Base-by-base conservation (phyloP, 2,113 vertebrate genomes). In the Hyperopisus bebe region DNA sequence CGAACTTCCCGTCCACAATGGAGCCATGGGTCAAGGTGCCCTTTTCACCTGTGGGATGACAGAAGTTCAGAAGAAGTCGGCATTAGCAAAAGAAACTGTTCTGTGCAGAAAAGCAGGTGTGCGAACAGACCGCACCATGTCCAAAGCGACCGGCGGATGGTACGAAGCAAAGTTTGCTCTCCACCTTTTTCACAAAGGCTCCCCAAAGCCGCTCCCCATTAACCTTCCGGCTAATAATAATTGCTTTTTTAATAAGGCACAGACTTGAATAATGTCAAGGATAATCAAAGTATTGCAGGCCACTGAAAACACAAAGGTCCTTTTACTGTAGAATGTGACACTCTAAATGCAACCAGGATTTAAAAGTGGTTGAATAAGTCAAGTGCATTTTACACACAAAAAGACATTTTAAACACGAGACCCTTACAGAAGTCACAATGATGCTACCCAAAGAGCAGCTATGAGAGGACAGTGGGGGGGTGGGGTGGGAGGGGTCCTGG, bases 11-110 rank as follows among this genome's bases (percentile, higher is more conserved):
- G 89, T 98, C 96, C 89, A 97, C 91, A 91, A 99, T 95, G 87
- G 98, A 99, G 35, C 98, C 98, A 91, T 99, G 98, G 91, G 95
- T 97, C 94, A 98, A 92, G 58, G 95, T 98, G 92, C 95, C 97
- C 91, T 97, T 95, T 94, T 99, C 98, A 93, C 98, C 98, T 99
- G 90, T 24, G n/a, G 51, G 21, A 46, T 10, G 35, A 53, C 19
- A 83, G 70, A 83, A 70, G 35, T 86, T 48, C 82, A 27, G 47
- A 44, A 51, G 48, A n/a, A 51, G 53, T 70, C 51, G 10, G 15
- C 5, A 53, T 46, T 27, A 70, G 53, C 5, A 7, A 88, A 88
- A 85, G 31, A 90, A 74, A 50, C 17, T 39, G 27, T 31, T 24
- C n/a, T 17, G 11, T 35, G 17, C 9, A 48, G 58, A 35, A 27